A percentile compares a stretch with the other conserved stretches of the same genome.
Evolutionary conservation across 2,797 vertebrate genomes (phyloP).

Genomic region (Clamator glandarius): DNA sequence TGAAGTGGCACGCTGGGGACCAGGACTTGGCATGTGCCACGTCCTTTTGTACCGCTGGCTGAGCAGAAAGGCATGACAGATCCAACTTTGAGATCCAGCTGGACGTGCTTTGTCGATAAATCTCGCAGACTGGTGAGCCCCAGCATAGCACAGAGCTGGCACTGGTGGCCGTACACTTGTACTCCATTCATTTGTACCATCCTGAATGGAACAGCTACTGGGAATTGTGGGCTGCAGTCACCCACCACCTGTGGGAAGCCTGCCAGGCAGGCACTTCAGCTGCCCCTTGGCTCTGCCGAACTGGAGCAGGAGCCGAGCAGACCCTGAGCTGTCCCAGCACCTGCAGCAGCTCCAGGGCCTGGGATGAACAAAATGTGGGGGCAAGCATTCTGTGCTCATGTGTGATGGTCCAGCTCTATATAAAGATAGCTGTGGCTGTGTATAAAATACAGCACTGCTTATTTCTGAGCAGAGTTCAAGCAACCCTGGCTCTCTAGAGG

Average conservation of each 20-base stretch:
- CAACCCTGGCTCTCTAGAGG: background rate
- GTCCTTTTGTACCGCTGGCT: background rate
- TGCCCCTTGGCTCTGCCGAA: background rate
- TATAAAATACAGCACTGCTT: background rate
- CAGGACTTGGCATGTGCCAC: background rate
- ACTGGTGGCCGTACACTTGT: background rate
- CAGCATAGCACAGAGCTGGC: background rate
- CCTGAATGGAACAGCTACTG: accelerated
- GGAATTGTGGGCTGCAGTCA: background rate
- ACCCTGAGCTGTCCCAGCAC: background rate
- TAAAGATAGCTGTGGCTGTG: background rate
- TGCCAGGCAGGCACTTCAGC: background rate
- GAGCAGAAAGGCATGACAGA: background rate
- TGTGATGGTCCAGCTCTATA: background rate
- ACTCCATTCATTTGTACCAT: background rate
- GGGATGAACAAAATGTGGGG: background rate
- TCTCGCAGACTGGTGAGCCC: background rate
- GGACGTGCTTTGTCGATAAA: accelerated
- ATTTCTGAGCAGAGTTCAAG: background rate
- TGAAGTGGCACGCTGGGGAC: background rate
- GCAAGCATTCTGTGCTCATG: accelerated
- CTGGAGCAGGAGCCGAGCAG: background rate
- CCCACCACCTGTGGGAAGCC: accelerated
- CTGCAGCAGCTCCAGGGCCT: too few relatives aligned
- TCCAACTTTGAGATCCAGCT: background rate